Percentiles rank a stretch among this genome's conserved stretches.
These are phyloP conservation scores for Cinclus cinclus DNA, from an alignment of 2,113 vertebrate genomes.

Conservation along the genomic window DNA sequence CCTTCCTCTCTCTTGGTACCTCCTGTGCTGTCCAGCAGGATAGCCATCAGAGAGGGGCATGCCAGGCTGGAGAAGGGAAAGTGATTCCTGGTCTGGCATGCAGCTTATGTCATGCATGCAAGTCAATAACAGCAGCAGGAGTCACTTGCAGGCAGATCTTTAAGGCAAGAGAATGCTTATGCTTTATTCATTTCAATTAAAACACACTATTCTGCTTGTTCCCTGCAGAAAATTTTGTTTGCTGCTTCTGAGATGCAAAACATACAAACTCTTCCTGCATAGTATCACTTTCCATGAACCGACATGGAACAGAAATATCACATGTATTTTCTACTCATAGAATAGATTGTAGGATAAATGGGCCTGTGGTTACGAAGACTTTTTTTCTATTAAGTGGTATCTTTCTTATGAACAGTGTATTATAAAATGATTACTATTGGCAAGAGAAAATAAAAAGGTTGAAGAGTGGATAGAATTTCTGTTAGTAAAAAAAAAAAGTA, in stretches of 20 bases:
- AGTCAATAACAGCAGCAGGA: not conserved
- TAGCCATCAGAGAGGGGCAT: not conserved
- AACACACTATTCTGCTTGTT: not conserved
- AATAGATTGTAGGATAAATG: not conserved
- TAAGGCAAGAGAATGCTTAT: not conserved
- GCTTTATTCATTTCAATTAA: not conserved
- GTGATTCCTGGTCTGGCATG: not conserved
- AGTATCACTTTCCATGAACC: accelerated
- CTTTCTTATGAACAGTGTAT: not conserved
- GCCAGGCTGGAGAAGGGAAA: not conserved
- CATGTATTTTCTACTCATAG: accelerated
- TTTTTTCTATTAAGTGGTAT: not conserved
- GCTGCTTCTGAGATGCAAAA: not conserved
- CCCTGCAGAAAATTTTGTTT: accelerated
- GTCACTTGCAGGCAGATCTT: not conserved
- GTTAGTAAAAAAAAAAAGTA: not conserved
- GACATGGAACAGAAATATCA: accelerated
- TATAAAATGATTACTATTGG: not conserved
- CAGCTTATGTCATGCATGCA: not conserved
- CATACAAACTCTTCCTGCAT: accelerated
- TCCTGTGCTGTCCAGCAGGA: not conserved
- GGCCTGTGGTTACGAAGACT: not conserved
- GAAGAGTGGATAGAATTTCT: not conserved
- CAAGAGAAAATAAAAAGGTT: not conserved
- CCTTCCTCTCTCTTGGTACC: not conserved